Evolutionary conservation across 1,140 invertebrate genomes (phyloP).

Genomic region (Babylonia areolata): DNA sequence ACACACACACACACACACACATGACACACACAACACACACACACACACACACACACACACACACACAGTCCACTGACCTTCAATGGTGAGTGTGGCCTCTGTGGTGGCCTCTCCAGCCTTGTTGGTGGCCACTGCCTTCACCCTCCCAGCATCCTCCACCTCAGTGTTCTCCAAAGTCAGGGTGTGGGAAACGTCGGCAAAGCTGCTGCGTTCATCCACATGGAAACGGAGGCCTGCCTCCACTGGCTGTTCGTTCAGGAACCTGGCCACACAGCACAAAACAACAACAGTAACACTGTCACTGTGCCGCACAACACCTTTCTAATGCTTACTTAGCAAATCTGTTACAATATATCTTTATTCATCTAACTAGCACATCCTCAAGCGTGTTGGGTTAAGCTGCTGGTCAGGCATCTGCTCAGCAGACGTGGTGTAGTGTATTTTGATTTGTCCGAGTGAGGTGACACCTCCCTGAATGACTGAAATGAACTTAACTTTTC

Average conservation of each 20-base stretch:
- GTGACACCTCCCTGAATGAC: too few relatives aligned
- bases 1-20: conserved; percentile 3
- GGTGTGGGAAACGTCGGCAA: conserved; percentile 66
- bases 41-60: background rate
- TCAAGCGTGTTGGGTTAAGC: too few relatives aligned
- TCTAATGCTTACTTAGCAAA: too few relatives aligned
- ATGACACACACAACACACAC: background rate
- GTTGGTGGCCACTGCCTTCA: conserved; percentile 90
- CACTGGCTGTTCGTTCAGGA: conserved; percentile 66
- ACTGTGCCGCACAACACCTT: too few relatives aligned
- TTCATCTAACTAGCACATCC: too few relatives aligned
- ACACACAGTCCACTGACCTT: conserved; percentile 55
- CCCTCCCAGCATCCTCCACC: conserved; percentile 88
- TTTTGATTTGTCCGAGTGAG: too few relatives aligned
- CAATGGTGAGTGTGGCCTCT: conserved; percentile 71
- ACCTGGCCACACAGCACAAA: conserved; percentile 50
- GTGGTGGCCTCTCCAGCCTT: conserved; percentile 86
- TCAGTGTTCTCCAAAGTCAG: conserved; percentile 86
- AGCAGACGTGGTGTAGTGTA: too few relatives aligned
- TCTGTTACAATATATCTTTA: too few relatives aligned
- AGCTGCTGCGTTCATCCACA: conserved; percentile 61
- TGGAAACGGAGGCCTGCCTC: conserved; percentile 65
- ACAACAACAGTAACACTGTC: background rate
- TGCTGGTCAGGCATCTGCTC: too few relatives aligned
- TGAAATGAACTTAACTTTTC: too few relatives aligned